phyloP scores from a whole-genome alignment of 2,113 vertebrate genomes.

The Planiliza haematocheilus region DNA sequence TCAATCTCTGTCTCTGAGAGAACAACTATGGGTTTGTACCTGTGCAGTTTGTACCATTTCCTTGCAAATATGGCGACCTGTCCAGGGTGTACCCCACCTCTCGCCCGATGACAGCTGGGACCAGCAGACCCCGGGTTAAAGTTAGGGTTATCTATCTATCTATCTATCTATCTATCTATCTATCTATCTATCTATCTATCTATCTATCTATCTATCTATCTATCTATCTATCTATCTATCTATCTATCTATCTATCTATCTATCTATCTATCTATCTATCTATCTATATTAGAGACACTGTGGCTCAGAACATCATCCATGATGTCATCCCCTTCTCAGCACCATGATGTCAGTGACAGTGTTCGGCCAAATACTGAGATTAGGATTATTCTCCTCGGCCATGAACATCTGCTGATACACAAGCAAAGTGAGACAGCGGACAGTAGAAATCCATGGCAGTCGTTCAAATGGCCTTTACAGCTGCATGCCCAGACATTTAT shows the following conservation, averaged over 20 bases:
- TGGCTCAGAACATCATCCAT: slow-evolving; percentile 24
- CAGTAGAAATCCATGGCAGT: slow-evolving; percentile 42
- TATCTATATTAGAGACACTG: slow-evolving; percentile 8
- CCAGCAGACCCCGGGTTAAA: too few relatives aligned
- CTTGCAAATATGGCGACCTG: too few relatives aligned
- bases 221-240: too few relatives aligned
- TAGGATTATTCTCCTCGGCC: slow-evolving; percentile 72
- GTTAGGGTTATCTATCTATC: too few relatives aligned
- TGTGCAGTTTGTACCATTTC: too few relatives aligned
- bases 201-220: too few relatives aligned
- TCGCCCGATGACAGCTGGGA: too few relatives aligned
- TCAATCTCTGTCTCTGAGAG: neutral
- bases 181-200: too few relatives aligned
- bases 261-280: too few relatives aligned
- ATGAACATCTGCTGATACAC: slow-evolving; percentile 65
- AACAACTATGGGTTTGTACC: neutral
- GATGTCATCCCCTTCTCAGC: slow-evolving; percentile 61
- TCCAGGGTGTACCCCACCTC: too few relatives aligned
- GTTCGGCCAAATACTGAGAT: slow-evolving; percentile 66
- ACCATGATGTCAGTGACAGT: slow-evolving; percentile 61
- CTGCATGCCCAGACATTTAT: slow-evolving; percentile 12
- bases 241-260: too few relatives aligned
- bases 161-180: too few relatives aligned
- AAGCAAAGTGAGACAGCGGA: slow-evolving; percentile 41
- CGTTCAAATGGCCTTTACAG: slow-evolving; percentile 33